These are phyloP conservation scores for Andrena camellia DNA, from an alignment of 2,888 invertebrate genomes.

Conservation along the genomic window DNA sequence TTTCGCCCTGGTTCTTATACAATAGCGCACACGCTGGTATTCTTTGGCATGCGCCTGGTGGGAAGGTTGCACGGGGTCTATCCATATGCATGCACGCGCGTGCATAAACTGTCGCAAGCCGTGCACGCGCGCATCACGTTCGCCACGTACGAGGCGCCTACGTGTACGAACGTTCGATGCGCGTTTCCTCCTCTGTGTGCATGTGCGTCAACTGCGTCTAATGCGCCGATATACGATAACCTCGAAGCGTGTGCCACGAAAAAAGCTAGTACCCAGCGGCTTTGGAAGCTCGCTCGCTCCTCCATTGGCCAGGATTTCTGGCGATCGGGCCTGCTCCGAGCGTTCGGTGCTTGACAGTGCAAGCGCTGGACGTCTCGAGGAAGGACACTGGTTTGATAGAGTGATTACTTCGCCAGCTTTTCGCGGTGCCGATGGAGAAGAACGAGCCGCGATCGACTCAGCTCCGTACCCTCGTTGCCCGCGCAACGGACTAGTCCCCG, in stretches of 20 bases:
- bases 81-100: conserved; percentile 35
- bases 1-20: background rate
- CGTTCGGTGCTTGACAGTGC: background rate
- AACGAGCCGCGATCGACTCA: background rate
- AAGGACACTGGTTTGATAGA: background rate
- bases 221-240: conserved; percentile 69
- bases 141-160: conserved; percentile 7
- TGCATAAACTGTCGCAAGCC: conserved; percentile 1
- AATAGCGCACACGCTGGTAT: conserved; percentile 4
- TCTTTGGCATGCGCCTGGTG: conserved; percentile 30
- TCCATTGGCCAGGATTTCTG: background rate
- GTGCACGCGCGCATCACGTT: background rate
- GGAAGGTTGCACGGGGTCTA: conserved; percentile 17
- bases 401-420: background rate
- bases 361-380: background rate
- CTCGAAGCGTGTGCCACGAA: conserved; percentile 64
- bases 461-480: conserved; percentile 28
- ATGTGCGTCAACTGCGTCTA: conserved; percentile 57
- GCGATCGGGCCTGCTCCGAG: conserved; percentile 13
- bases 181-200: conserved; percentile 26
- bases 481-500: conserved; percentile 36
- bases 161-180: conserved; percentile 39
- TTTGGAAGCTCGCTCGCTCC: background rate
- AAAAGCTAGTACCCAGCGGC: conserved; percentile 50
- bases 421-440: background rate